These are phyloP conservation scores for Melieria crassipennis DNA, from an alignment of 2,888 invertebrate species.

Conservation along the genomic window DNA sequence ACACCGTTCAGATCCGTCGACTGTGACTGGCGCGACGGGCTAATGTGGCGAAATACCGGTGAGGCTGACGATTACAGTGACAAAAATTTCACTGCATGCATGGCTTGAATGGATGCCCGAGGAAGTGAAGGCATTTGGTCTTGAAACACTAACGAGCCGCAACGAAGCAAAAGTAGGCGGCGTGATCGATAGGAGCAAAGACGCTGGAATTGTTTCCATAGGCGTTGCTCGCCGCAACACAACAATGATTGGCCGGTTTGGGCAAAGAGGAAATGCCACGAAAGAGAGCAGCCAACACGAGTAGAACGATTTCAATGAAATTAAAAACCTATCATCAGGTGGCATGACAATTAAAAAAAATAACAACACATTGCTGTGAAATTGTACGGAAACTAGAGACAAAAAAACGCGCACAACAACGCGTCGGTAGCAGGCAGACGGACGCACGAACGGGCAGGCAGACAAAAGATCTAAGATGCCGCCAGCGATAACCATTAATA, in stretches of 20 bases:
- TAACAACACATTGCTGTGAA: slow-evolving; percentile 3
- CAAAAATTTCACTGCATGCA: slow-evolving; percentile 24
- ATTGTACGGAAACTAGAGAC: not conserved
- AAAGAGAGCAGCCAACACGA: not conserved
- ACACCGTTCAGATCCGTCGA: slow-evolving; percentile 23
- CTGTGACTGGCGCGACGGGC: slow-evolving; percentile 6
- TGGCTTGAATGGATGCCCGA: not conserved
- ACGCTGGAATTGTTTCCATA: not conserved
- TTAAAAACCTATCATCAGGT: slow-evolving; percentile 49
- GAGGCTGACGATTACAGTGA: slow-evolving; percentile 30
- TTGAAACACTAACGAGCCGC: not conserved
- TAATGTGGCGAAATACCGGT: not conserved
- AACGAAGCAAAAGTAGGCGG: not conserved
- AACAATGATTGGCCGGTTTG: not conserved
- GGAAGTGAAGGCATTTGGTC: not conserved
- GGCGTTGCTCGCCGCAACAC: too few species aligned
- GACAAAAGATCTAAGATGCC: slow-evolving; percentile 8
- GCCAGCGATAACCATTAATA: not conserved
- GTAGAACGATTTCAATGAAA: slow-evolving; percentile 17
- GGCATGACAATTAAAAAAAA: slow-evolving; percentile 54
- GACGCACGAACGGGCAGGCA: not conserved
- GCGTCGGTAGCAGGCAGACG: not conserved
- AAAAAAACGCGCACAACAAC: not conserved
- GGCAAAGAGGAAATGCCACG: not conserved
- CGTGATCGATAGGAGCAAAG: not conserved